Conservation (phyloP, 2,888 invertebrate genomes). For the Halictus quadricinctus region DNA sequence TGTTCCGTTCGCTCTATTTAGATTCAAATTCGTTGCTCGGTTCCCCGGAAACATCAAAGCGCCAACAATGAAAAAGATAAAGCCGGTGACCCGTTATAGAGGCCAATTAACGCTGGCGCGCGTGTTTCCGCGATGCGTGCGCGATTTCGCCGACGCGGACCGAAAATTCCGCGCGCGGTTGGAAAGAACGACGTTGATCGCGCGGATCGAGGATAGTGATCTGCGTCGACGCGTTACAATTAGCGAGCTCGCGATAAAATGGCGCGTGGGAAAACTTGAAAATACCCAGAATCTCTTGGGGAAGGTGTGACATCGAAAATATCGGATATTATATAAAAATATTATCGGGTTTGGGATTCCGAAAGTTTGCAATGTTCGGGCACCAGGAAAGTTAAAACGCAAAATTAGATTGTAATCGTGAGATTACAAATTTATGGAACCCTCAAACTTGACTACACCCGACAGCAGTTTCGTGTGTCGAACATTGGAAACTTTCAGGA, state of each 20-base stretch:
- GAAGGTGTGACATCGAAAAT: too few species aligned
- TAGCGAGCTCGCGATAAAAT: slow-evolving; percentile 7
- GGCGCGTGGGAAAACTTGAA: neutral
- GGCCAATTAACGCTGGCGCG: neutral
- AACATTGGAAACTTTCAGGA: too few species aligned
- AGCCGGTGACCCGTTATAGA: neutral
- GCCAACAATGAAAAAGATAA: neutral
- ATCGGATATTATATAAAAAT: too few species aligned
- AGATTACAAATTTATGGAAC: too few species aligned
- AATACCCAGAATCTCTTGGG: neutral
- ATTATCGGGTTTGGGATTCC: too few species aligned
- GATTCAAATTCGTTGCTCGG: neutral
- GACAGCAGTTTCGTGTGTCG: too few species aligned
- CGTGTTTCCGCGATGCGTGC: neutral
- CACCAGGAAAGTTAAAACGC: too few species aligned
- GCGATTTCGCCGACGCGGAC: neutral
- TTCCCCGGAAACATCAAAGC: neutral
- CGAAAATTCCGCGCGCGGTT: neutral
- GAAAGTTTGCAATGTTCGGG: too few species aligned
- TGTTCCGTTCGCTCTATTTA: neutral
- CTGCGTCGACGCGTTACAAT: slow-evolving; percentile 24
- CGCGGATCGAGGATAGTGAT: neutral
- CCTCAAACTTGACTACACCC: too few species aligned
- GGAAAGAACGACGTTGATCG: neutral
- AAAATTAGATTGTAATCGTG: too few species aligned